These are phyloP conservation scores for Rhinoptilus africanus DNA, from an alignment of 2,113 vertebrate genomes.

Conservation along the genomic window DNA sequence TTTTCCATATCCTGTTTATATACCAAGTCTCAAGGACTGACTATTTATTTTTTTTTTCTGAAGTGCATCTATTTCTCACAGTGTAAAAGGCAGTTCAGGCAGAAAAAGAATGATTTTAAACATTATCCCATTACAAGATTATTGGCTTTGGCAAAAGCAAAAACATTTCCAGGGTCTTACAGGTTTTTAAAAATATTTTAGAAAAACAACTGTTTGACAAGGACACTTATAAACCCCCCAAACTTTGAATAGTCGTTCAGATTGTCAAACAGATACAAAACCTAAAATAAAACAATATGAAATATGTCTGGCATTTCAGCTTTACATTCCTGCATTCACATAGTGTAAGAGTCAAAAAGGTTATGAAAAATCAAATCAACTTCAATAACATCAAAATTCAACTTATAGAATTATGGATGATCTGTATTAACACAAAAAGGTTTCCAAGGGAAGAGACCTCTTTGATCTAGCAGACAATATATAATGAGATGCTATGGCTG, in stretches of 20 bases:
- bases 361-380: not conserved
- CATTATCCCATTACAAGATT: not conserved
- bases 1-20: not conserved
- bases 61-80: not conserved
- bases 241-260: not conserved
- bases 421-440: not conserved
- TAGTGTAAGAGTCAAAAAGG: not conserved
- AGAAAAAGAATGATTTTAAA: not conserved
- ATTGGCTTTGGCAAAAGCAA: not conserved
- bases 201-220: not conserved
- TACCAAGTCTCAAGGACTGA: not conserved
- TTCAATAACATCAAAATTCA: not conserved
- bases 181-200: not conserved
- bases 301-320: not conserved
- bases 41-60: not conserved
- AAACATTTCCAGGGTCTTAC: not conserved
- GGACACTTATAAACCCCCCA: not conserved
- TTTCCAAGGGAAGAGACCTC: not conserved
- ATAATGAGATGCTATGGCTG: not conserved
- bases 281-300: not conserved
- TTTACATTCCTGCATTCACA: not conserved
- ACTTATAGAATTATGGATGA: not conserved
- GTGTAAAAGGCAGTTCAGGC: not conserved
- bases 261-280: not conserved
- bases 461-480: conserved; percentile 3